phyloP scores from a whole-genome alignment of 2,113 vertebrate species.

The Dasyornis broadbenti region DNA sequence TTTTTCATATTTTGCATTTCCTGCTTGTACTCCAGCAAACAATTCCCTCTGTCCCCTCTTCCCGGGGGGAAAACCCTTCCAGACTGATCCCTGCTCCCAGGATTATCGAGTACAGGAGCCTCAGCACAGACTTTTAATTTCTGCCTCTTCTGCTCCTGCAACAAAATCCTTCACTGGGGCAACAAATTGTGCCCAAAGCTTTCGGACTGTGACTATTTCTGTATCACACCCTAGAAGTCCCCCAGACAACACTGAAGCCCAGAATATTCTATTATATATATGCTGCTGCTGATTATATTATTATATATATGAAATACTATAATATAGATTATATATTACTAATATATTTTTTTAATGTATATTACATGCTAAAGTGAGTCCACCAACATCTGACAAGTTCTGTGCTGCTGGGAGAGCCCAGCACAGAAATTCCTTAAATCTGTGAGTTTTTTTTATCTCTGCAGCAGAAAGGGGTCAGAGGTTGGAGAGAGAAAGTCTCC shows the following conservation, averaged over 20 bases:
- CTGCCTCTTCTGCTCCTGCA: neutral
- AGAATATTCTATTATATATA: neutral
- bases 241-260: neutral
- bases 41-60: fast-evolving
- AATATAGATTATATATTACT: fast-evolving
- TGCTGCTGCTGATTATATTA: neutral
- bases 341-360: neutral
- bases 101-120: fast-evolving
- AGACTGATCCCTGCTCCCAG: neutral
- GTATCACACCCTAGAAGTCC: neutral
- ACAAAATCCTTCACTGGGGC: neutral
- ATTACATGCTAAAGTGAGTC: fast-evolving
- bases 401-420: neutral
- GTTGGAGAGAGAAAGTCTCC: neutral
- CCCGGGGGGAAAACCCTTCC: fast-evolving
- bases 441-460: neutral
- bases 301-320: neutral
- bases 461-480: neutral
- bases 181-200: neutral
- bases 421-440: neutral
- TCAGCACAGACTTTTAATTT: neutral
- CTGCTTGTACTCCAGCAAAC: neutral
- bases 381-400: neutral
- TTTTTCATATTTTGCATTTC: neutral
- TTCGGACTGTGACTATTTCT: neutral